Conservation (phyloP, 2,888 invertebrate species). For the Eledona agricola region DNA sequence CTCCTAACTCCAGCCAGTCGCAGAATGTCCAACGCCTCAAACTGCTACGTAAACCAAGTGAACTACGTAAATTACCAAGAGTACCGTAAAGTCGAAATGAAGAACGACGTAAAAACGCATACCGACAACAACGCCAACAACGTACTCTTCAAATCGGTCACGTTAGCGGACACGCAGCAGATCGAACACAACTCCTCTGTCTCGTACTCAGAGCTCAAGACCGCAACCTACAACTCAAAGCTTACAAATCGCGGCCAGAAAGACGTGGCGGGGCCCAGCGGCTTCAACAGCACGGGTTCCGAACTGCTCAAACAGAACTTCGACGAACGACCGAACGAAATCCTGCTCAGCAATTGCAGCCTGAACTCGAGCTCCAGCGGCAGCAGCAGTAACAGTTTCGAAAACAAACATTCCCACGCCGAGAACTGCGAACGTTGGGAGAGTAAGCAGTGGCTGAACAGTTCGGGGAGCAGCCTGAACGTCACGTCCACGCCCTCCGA, state of each 20-base stretch:
- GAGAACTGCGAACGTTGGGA: slow-evolving; percentile 53
- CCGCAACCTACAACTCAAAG: slow-evolving; percentile 27
- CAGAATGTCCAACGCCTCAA: slow-evolving; percentile 43
- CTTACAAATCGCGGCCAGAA: slow-evolving; percentile 17
- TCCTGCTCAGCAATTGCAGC: slow-evolving; percentile 67
- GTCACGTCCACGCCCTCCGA: slow-evolving; percentile 58
- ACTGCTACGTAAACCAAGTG: slow-evolving; percentile 46
- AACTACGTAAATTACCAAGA: slow-evolving; percentile 51
- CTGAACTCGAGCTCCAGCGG: slow-evolving; percentile 65
- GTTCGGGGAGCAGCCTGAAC: slow-evolving; percentile 57
- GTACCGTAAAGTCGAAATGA: slow-evolving; percentile 46
- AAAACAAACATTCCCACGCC: slow-evolving; percentile 50
- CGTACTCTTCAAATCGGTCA: slow-evolving; percentile 46
- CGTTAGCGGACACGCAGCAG: slow-evolving; percentile 44
- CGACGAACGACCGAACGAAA: slow-evolving; percentile 55
- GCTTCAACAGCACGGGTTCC: slow-evolving; percentile 12
- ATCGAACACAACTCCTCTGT: slow-evolving; percentile 30
- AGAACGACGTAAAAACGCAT: slow-evolving; percentile 51
- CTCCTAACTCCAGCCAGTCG: slow-evolving; percentile 46
- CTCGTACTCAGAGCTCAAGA: slow-evolving; percentile 38
- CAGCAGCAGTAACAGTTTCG: slow-evolving; percentile 64
- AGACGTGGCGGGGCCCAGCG: slow-evolving; percentile 30
- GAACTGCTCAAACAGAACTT: slow-evolving; percentile 40
- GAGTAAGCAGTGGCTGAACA: slow-evolving; percentile 57
- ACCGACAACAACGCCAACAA: slow-evolving; percentile 64